Evolutionary conservation across 2,113 vertebrate species (phyloP).

Genomic region (Triplophysa tibetana): DNA sequence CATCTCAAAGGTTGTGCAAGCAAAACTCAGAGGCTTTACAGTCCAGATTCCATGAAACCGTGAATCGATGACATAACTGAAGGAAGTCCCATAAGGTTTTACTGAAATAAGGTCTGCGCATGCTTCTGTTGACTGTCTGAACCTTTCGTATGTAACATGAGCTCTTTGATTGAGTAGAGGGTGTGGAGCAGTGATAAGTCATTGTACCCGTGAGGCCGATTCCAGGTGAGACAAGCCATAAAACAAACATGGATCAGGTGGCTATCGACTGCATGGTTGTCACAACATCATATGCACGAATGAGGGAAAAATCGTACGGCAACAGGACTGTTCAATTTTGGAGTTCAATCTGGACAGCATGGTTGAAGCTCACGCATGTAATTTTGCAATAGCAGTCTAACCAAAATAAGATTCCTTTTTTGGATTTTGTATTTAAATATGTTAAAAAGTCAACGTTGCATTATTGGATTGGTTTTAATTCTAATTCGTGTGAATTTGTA

Average conservation of each 20-base stretch:
- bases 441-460: too few relatives aligned
- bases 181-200: conserved; percentile 36
- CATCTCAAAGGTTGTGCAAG: not conserved
- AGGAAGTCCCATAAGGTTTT: not conserved
- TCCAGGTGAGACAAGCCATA: conserved; percentile 27
- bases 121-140: conserved; percentile 36
- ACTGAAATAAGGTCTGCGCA: conserved; percentile 37
- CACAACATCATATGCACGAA: not conserved
- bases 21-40: not conserved
- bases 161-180: conserved; percentile 49
- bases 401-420: not conserved
- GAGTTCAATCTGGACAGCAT: too few relatives aligned
- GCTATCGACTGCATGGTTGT: not conserved
- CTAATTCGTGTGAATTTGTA: too few relatives aligned
- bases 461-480: too few relatives aligned
- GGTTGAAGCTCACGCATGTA: too few relatives aligned
- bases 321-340: not conserved
- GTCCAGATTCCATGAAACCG: not conserved
- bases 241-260: conserved; percentile 4
- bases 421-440: too few relatives aligned
- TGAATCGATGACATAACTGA: not conserved
- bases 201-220: not conserved
- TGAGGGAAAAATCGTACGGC: not conserved
- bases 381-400: too few relatives aligned
- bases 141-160: conserved; percentile 45